A percentile compares a stretch with the other conserved stretches of the same genome.
These are phyloP conservation scores for Leptura quadrifasciata DNA, from an alignment of 2,888 invertebrate species.

Conservation along the genomic window DNA sequence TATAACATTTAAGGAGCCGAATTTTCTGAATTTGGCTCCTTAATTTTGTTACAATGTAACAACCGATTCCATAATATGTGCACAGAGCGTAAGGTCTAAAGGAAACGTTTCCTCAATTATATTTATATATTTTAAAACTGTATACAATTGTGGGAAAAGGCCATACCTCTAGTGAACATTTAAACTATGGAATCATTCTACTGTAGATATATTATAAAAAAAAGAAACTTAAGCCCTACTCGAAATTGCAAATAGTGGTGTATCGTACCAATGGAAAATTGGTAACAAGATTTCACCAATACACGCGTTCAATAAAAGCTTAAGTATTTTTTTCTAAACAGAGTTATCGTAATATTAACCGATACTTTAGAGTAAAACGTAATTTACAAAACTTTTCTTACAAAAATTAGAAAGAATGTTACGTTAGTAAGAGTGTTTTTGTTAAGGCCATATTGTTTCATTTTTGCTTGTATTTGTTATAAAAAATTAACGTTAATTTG, in stretches of 20 bases:
- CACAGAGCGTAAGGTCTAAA: constrained; percentile 13
- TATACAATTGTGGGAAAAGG: not conserved
- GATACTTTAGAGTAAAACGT: constrained; percentile 40
- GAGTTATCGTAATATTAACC: constrained; percentile 42
- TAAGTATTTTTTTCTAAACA: constrained; percentile 29
- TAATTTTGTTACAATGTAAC: constrained; percentile 32
- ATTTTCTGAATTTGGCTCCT: not conserved
- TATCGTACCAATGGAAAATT: constrained; percentile 26
- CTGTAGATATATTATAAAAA: constrained; percentile 36
- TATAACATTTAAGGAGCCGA: constrained; percentile 25
- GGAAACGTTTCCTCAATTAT: not conserved
- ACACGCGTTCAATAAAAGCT: constrained; percentile 14
- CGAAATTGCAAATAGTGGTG: constrained; percentile 20
- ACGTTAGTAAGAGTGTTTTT: constrained; percentile 41
- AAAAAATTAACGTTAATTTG: constrained; percentile 46
- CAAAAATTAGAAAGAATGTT: constrained; percentile 50
- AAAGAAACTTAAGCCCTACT: constrained; percentile 20
- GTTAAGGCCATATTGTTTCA: constrained; percentile 46
- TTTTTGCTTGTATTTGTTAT: constrained; percentile 51
- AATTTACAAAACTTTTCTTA: constrained; percentile 49
- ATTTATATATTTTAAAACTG: constrained; percentile 22
- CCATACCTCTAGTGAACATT: constrained; percentile 8
- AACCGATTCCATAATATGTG: constrained; percentile 18
- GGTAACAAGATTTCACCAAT: constrained; percentile 20
- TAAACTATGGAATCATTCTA: constrained; percentile 21